Evolutionary conservation across 2,797 vertebrate genomes (phyloP).

Genomic region (Clamator glandarius): DNA sequence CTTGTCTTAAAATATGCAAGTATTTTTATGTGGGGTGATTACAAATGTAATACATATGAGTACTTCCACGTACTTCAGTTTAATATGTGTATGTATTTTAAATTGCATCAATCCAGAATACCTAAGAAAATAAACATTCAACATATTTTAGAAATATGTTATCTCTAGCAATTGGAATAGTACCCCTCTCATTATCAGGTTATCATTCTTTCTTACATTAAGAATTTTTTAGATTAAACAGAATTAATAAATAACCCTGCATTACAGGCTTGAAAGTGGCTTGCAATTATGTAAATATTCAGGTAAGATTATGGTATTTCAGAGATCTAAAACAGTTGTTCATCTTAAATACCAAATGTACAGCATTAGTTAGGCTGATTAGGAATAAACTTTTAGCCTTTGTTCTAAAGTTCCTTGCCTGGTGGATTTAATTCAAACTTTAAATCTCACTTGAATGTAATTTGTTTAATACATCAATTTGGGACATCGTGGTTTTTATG

Average conservation of each 20-base stretch:
- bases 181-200: neutral
- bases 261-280: constrained; percentile 13
- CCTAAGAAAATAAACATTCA: neutral
- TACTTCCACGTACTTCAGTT: neutral
- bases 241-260: constrained; percentile 42
- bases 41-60: neutral
- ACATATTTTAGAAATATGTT: neutral
- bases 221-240: constrained; percentile 27
- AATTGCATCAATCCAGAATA: neutral
- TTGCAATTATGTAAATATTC: neutral
- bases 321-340: neutral
- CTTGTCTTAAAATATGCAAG: neutral
- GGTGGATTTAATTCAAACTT: neutral
- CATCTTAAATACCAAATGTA: constrained; percentile 16
- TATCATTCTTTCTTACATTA: constrained; percentile 7
- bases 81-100: neutral
- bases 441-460: constrained; percentile 29
- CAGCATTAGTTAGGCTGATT: constrained; percentile 9
- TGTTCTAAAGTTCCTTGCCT: neutral
- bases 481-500: neutral
- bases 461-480: constrained; percentile 13
- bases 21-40: neutral
- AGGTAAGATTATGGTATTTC: constrained; percentile 22
- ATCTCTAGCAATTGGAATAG: neutral
- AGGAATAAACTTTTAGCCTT: constrained; percentile 28